Base-by-base conservation (phyloP, 2,888 invertebrate genomes). In the Doris montereyensis region DNA sequence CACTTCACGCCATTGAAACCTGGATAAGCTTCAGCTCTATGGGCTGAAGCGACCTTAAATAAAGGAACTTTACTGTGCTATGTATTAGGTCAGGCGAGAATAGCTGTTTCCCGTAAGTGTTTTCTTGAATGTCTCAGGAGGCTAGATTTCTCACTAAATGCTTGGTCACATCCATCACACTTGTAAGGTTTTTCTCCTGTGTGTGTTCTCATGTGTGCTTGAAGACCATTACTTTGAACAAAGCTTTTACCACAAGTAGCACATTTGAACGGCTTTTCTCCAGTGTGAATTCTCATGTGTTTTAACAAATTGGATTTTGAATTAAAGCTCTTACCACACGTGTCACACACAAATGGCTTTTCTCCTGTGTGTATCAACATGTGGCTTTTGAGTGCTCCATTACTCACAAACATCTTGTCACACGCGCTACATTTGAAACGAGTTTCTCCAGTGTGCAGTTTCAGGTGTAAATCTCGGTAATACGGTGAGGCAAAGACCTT, bases 291-390 rank as follows among this genome's bases (percentile, higher is more conserved):
- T 32, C 99, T 94, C 81, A 98, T 97, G 93, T 99, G 99, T 84
- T 99, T 99, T 88, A 99, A 99, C 84, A 99, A 93, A 92, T 99
- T 99, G 92, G 99, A 99, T 84, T 97, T 97, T 81, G 99, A 94
- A 84, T 96, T 96, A 93, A 99, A 99, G 75, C 98, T 97, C 68
- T 99, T 94, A 97, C 98, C 97, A 92, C 99, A 99, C 89, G 99
- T 98, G 84, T 97, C 95, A 92, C 99, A 99, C 93, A 98, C 90
- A 93, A 98, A 98, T 87, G 98, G 98, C 91, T 98, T 98, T 92
- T 98, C 97, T 0, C 98, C 99, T 71, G 99, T 99, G 93, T 99
- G 99, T 89, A 99, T 99, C 86, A 99, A 95, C 87, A 99, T 98
- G 93, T 99, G 99, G 87, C 99, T 94, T 78, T 99, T 99, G 82